phyloP scores from a whole-genome alignment of 2,797 vertebrate species.

The Babyrousa celebensis region DNA sequence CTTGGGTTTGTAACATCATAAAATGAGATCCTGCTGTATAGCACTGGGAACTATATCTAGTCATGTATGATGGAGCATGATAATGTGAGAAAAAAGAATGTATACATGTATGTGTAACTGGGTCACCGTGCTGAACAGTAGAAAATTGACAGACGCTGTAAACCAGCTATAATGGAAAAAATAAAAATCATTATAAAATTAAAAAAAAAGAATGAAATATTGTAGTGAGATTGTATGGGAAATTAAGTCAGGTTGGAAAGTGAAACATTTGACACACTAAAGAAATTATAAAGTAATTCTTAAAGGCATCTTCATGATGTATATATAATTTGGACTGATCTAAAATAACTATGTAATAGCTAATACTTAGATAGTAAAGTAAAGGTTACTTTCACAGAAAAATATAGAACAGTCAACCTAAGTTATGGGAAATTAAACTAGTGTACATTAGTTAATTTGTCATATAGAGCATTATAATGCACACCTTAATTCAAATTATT shows the following conservation, averaged over 20 bases:
- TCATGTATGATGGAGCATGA: no score
- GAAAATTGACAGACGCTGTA: no score
- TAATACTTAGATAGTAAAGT: slow-evolving; percentile 56
- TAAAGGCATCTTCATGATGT: slow-evolving; percentile 59
- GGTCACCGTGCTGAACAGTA: no score
- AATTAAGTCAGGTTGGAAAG: slow-evolving; percentile 32
- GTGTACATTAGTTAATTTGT: slow-evolving; percentile 9
- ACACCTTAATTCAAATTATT: not conserved
- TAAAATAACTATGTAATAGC: slow-evolving; percentile 53
- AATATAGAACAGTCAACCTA: not conserved
- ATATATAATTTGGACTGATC: slow-evolving; percentile 26
- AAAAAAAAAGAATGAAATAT: not conserved
- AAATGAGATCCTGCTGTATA: not conserved
- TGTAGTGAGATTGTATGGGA: not conserved
- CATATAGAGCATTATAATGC: not conserved
- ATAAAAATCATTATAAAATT: no score
- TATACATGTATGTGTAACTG: no score
- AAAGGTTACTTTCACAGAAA: slow-evolving; percentile 38
- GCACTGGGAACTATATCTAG: no score
- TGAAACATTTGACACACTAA: slow-evolving; percentile 63
- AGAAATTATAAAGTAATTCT: slow-evolving; percentile 40
- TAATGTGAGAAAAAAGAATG: no score
- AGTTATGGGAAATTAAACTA: not conserved
- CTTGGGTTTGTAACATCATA: not conserved
- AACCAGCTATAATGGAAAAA: no score